These are phyloP conservation scores for Drosophila tripunctata DNA, from an alignment of 2,888 invertebrate species.

Conservation along the genomic window DNA sequence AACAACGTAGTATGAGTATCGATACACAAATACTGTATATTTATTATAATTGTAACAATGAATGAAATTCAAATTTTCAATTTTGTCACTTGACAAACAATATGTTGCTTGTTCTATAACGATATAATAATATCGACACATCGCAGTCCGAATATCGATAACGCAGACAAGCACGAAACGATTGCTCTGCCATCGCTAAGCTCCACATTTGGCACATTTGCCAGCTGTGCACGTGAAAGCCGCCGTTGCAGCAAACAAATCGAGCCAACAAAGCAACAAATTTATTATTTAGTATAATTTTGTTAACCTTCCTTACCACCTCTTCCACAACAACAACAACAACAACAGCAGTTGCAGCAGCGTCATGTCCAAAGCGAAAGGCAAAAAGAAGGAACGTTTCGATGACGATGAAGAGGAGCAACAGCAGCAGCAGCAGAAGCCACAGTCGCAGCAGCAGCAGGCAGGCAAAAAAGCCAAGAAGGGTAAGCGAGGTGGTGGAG, in stretches of 20 bases:
- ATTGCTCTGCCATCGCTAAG: constrained; percentile 37
- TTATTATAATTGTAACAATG: too few relatives aligned
- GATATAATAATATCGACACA: too few relatives aligned
- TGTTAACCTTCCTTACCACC: too few relatives aligned
- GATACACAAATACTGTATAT: too few relatives aligned
- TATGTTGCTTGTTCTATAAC: too few relatives aligned
- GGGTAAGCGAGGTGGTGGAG: constrained; percentile 83
- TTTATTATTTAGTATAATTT: constrained; percentile 12
- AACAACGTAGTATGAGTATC: too few relatives aligned
- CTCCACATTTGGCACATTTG: constrained; percentile 51
- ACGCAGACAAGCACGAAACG: not conserved
- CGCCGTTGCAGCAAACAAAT: constrained; percentile 32
- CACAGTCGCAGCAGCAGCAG: constrained; percentile 61
- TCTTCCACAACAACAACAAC: not conserved
- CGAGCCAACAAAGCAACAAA: constrained; percentile 14
- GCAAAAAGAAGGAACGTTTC: constrained; percentile 80
- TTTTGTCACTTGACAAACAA: too few relatives aligned
- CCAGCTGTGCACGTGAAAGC: constrained; percentile 77
- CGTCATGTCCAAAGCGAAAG: constrained; percentile 72
- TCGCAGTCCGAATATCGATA: too few relatives aligned
- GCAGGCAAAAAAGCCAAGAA: constrained; percentile 75
- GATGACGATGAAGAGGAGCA: constrained; percentile 73
- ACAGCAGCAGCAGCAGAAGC: too few relatives aligned
- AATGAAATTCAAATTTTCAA: too few relatives aligned
- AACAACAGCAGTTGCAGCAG: not conserved